These are phyloP conservation scores for Chrysopilus asiliformis DNA, from an alignment of 2,888 invertebrate species.

Conservation along the genomic window DNA sequence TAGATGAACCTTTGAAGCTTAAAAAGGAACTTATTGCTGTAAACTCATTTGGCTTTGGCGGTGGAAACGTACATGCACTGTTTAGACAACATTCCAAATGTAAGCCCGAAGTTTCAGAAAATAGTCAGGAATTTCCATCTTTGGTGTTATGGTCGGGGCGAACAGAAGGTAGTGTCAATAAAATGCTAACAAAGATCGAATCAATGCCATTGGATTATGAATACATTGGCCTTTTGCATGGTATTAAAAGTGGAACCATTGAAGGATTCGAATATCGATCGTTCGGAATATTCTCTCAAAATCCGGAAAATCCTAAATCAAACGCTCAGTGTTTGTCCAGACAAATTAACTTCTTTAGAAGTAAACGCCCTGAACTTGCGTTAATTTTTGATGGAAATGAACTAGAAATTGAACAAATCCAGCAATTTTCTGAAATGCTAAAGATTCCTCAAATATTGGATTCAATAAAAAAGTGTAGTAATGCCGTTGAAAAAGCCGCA, in stretches of 20 bases:
- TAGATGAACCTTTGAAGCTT: constrained; percentile 57
- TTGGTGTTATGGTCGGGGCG: constrained; percentile 65
- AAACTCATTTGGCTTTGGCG: constrained; percentile 91
- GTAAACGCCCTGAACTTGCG: constrained; percentile 59
- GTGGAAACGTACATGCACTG: constrained; percentile 53
- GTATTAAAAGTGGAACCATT: constrained; percentile 44
- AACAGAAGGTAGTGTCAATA: constrained; percentile 58
- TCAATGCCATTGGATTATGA: constrained; percentile 48
- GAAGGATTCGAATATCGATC: constrained; percentile 62
- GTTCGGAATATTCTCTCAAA: constrained; percentile 42
- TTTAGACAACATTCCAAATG: constrained; percentile 22
- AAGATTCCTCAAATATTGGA: constrained; percentile 56
- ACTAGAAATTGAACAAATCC: constrained; percentile 82
- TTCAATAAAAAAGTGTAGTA: constrained; percentile 49
- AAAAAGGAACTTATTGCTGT: constrained; percentile 64
- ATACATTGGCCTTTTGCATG: constrained; percentile 44
- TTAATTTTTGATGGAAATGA: constrained; percentile 83
- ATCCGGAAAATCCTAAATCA: constrained; percentile 4
- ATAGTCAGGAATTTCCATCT: constrained; percentile 59
- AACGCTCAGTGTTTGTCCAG: constrained; percentile 31
- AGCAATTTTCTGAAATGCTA: constrained; percentile 57
- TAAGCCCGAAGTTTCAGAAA: constrained; percentile 40
- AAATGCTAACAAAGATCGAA: constrained; percentile 49
- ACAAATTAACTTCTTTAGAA: constrained; percentile 46
- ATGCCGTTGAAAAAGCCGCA: constrained; percentile 41